A percentile compares a stretch with the other conserved stretches of the same genome.
These are phyloP conservation scores for Actinia equina DNA, from an alignment of 64 coral and sea anemone species.

Conservation along the genomic window DNA sequence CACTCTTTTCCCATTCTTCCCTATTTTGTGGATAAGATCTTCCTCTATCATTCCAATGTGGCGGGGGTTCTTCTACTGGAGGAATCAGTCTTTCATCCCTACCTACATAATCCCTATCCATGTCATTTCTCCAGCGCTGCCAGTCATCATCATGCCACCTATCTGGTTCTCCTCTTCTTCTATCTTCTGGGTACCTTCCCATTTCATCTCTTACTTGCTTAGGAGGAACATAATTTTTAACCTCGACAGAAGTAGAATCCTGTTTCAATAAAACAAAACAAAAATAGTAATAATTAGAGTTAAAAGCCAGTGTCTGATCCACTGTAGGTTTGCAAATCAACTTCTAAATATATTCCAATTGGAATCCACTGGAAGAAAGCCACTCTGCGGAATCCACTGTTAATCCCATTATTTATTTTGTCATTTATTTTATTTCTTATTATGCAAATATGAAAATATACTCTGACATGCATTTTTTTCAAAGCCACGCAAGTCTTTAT, in stretches of 20 bases:
- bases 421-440: no score
- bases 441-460: no score
- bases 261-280: neutral
- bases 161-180: neutral
- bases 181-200: neutral
- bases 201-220: neutral
- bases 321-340: no score
- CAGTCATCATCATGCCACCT: slow-evolving; percentile 12
- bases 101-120: neutral
- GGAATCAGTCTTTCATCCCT: neutral
- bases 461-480: no score
- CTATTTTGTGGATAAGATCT: neutral
- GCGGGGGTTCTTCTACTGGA: neutral
- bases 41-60: slow-evolving; percentile 20
- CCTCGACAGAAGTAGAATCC: neutral
- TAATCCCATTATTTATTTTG: no score
- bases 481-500: no score
- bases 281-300: neutral
- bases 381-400: no score
- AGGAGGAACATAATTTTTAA: neutral
- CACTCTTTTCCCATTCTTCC: slow-evolving; percentile 9
- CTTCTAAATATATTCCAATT: no score
- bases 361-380: no score
- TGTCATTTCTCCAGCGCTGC: slow-evolving; percentile 15
- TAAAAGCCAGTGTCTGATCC: no score